phyloP scores from a whole-genome alignment of 2,113 vertebrate genomes.

The Phalacrocorax pelagicus region DNA sequence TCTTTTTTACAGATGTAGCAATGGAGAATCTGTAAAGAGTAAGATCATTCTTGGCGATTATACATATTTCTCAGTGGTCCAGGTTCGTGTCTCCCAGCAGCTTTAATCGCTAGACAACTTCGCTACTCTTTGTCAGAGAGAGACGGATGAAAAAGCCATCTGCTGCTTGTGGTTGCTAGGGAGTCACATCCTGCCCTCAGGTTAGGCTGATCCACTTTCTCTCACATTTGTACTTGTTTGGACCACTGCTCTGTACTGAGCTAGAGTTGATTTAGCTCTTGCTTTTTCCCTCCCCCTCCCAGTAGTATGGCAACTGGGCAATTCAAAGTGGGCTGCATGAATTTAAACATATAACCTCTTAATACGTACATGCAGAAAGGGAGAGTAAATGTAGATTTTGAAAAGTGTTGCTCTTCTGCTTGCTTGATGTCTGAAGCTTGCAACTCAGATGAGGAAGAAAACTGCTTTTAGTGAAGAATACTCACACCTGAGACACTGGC shows the following conservation, averaged over 20 bases:
- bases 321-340: not conserved
- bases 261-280: not conserved
- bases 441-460: not conserved
- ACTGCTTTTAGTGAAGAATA: not conserved
- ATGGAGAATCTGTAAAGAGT: not conserved
- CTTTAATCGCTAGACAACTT: not conserved
- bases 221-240: not conserved
- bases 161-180: constrained; percentile 42
- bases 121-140: not conserved
- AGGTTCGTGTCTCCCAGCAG: not conserved
- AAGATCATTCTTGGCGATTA: not conserved
- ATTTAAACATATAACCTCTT: not conserved
- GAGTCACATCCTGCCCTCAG: not conserved
- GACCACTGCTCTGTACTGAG: not conserved
- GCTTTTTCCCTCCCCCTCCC: not conserved
- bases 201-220: constrained; percentile 17
- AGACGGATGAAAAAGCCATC: not conserved
- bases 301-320: not conserved
- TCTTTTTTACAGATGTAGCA: not conserved
- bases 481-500: not conserved
- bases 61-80: not conserved
- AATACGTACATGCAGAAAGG: not conserved
- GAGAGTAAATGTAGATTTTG: not conserved
- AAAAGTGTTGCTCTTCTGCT: not conserved
- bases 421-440: not conserved